phyloP scores from a whole-genome alignment of 2,888 invertebrate genomes.

The Boloria selene region DNA sequence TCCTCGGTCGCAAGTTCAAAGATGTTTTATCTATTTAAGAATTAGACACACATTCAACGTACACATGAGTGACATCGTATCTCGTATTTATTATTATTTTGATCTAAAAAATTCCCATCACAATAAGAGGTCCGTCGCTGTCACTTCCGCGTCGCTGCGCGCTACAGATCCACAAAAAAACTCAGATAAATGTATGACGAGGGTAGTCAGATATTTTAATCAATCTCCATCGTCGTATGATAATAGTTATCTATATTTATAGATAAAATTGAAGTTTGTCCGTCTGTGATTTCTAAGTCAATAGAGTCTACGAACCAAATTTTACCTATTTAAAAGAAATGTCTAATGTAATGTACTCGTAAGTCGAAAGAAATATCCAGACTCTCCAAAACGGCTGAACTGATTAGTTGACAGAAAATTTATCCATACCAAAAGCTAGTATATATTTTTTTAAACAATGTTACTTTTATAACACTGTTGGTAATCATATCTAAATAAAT shows the following conservation, averaged over 20 bases:
- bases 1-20: constrained; percentile 1
- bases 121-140: constrained; percentile 45
- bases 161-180: constrained; percentile 41
- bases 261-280: too few relatives aligned
- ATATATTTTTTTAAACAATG: too few relatives aligned
- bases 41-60: constrained; percentile 34
- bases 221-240: constrained; percentile 45
- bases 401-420: too few relatives aligned
- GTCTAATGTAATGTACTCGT: too few relatives aligned
- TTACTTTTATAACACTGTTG: too few relatives aligned
- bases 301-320: too few relatives aligned
- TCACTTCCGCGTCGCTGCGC: constrained; percentile 50
- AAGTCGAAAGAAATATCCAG: too few relatives aligned
- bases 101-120: constrained; percentile 45
- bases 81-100: constrained; percentile 45
- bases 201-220: constrained; percentile 49
- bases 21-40: constrained; percentile 27
- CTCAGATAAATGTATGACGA: constrained; percentile 45
- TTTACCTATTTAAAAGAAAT: too few relatives aligned
- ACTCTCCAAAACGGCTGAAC: too few relatives aligned
- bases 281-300: too few relatives aligned
- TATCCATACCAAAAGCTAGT: too few relatives aligned
- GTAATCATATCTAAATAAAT: too few relatives aligned
- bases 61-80: constrained; percentile 39
- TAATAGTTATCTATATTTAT: constrained; percentile 32